A percentile compares a stretch with the other conserved stretches of the same genome.
These are phyloP conservation scores for Trachurus trachurus DNA, from an alignment of 2,797 vertebrate genomes.

Conservation along the genomic window DNA sequence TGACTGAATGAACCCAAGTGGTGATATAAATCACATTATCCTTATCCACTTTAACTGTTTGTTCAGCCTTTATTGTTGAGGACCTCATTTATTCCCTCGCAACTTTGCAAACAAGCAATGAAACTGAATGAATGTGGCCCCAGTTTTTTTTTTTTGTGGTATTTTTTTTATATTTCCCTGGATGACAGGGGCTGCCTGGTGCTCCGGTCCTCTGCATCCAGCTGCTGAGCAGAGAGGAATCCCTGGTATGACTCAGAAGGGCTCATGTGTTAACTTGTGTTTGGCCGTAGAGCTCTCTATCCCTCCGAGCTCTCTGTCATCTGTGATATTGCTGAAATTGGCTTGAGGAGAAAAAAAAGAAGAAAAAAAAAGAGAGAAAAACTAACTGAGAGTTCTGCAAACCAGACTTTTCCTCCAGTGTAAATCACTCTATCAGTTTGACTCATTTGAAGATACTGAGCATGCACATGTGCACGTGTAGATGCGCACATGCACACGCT, in stretches of 20 bases:
- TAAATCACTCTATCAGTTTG: constrained; percentile 57
- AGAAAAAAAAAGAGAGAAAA: neutral
- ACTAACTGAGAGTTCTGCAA: constrained; percentile 4
- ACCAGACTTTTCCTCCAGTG: constrained; percentile 43
- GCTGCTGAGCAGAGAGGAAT: constrained; percentile 63
- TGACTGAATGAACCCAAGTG: neutral
- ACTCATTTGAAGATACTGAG: constrained; percentile 51
- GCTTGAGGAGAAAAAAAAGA: constrained; percentile 51
- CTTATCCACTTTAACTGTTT: neutral
- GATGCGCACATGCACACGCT: constrained; percentile 23
- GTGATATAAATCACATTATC: neutral
- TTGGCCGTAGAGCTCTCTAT: constrained; percentile 32
- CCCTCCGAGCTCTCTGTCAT: constrained; percentile 45
- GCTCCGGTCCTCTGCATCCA: constrained; percentile 57
- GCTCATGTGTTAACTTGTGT: constrained; percentile 61
- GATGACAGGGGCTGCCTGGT: constrained; percentile 73
- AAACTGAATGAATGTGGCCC: neutral
- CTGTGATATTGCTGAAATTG: constrained; percentile 64
- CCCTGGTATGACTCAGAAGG: constrained; percentile 58
- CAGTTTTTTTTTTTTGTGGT: neutral
- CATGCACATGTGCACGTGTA: neutral
- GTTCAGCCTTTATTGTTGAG: neutral
- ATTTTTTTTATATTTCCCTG: constrained; percentile 27
- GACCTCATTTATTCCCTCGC: neutral
- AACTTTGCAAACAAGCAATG: constrained; percentile 10